Evolutionary conservation across 2,797 vertebrate genomes (phyloP), one percentile per base, ranked within the genome.

Genomic region (Hippopotamyrus pictus): DNA sequence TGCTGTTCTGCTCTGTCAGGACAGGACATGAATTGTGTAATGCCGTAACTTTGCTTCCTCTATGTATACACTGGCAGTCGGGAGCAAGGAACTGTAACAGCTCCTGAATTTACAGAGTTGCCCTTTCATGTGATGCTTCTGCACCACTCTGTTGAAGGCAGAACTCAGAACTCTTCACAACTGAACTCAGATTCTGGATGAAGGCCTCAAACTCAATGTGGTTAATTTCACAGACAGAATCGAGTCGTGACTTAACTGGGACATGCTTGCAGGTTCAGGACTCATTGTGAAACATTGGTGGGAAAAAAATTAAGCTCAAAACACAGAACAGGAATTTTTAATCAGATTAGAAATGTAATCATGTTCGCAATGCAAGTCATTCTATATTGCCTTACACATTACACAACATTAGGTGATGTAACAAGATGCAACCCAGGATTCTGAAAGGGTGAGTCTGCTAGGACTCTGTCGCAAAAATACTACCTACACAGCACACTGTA

Each of bases 391-490:
- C 65, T 73, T 73, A 73, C 65, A 73, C 17, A 22, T 83, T 83
- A 48, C 79, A 48, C n/a, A 44, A 82, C 76, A 82, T 82, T 82
- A 82, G 44, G 44, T 82, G 76, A 82, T 82, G 76, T 82, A 82
- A 83, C 79, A 83, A 44, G 79, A 83, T n/a, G 79, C 19, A 83
- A 83, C 44, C 19, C 79, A 22, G 79, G 76, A 37, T 46, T 48
- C 19, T 83, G 19, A 41, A 82, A 46, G 41, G 76, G 44, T 46
- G 44, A 83, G 79, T 46, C 79, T 83, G 79, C 79, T 83, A 48
- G 44, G 6, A 83, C 19, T 41, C 76, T n/a, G 12, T 41, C 79
- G 48, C 19, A 44, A 48, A 44, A 83, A 82, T 48, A 44, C 17
- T 48, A 44, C 79, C 44, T 83, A 44, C 17, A 46, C 17, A 46